Evolutionary conservation across 2,888 invertebrate genomes (phyloP), one percentile per base, ranked within the genome.

Genomic region (Trissolcus japonicus): DNA sequence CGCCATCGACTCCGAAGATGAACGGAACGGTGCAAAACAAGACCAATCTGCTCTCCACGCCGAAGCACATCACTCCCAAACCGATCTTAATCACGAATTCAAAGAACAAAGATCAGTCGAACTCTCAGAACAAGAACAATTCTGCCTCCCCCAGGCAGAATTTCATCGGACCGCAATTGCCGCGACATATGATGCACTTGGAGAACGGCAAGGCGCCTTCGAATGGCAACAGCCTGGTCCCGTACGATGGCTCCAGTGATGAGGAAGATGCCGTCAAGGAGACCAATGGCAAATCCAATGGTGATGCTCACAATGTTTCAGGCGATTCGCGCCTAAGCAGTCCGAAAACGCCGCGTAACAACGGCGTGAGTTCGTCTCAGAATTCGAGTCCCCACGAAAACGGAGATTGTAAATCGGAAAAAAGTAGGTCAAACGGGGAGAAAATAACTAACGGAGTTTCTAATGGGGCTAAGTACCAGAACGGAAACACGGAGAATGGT

Each of bases 171-270:
- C 87, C 89, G 6, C 84, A 86, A 55, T 72, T 86, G 16, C 85
- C 88, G 6, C 83, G 68, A 4, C 72, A 75, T 16, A 50, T 74
- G 35, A 19, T 66, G 79, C 85, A 86, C 35, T 83, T 84, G 53
- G 88, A 88, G 63, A 87, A 86, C 76, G 85, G 85, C 0, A 87
- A 87, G 63, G 76, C 82, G 4, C 66, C 81, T 4, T 69, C 81
- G 4, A 86, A 83, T 56, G 84, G 85, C 4, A 87, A 82, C 54
- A 88, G 88, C 77, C 81, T 89, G 40, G 89, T 89, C 9, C 88
- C 89, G 3, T 89, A 89, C 16, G 89, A 88, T 6, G 87, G 86
- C 11, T 88, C 88, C 0, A 88, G 88, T 41, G 88, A 88, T 40
- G 88, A 89, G 25, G 88, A 88, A 9, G 88, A 87, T 6, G 61